Evolutionary conservation across 64 coral and sea anemone species (phyloP).

Genomic region (Catalaphyllia jardinei): DNA sequence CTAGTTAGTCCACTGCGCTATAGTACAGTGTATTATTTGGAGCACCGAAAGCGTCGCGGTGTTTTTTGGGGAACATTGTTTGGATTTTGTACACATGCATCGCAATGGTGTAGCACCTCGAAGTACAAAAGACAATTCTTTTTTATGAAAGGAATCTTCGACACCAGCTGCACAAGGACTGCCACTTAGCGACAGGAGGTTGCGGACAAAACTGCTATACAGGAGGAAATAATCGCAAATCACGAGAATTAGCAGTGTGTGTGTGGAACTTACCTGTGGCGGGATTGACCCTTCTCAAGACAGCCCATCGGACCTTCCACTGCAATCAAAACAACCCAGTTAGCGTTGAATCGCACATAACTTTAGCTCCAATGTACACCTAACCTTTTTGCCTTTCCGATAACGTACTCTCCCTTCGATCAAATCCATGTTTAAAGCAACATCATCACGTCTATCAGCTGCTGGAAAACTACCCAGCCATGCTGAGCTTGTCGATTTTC

Average conservation of each 20-base stretch:
- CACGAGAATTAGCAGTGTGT: background rate
- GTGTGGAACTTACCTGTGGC: conserved; percentile 66
- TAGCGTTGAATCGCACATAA: background rate
- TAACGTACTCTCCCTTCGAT: conserved; percentile 85
- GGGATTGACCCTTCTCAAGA: conserved; percentile 78
- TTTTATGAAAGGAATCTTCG: background rate
- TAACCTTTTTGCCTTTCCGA: conserved; percentile 91
- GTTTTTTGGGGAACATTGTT: background rate
- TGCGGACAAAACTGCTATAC: background rate
- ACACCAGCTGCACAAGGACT: background rate
- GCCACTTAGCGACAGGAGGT: background rate
- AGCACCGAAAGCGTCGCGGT: background rate
- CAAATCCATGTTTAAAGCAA: conserved; percentile 65
- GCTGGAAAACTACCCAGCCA: conserved; percentile 32
- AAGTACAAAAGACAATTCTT: background rate
- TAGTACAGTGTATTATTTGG: no score
- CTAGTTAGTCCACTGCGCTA: no score
- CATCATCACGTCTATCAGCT: conserved; percentile 51
- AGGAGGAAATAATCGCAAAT: background rate
- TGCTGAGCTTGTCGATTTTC: background rate
- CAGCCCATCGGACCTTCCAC: conserved; percentile 94
- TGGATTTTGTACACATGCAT: background rate
- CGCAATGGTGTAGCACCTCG: background rate
- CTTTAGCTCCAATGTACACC: background rate
- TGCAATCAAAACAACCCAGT: conserved; percentile 38